A percentile compares a stretch with the other conserved stretches of the same genome.
phyloP scores from a whole-genome alignment of 2,888 invertebrate species.

The Tupiocoris notatus region DNA sequence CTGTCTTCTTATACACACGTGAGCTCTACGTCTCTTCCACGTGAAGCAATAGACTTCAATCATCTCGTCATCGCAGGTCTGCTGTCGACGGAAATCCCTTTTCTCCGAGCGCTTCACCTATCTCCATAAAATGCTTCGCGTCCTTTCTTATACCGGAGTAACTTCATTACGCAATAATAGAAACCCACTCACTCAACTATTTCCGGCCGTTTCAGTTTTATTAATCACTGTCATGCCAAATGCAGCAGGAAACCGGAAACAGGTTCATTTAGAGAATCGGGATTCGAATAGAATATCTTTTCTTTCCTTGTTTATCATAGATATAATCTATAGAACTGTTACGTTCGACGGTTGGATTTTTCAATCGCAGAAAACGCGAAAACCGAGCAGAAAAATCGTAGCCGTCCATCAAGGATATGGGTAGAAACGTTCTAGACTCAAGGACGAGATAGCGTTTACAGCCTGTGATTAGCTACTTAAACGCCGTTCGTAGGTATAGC shows the following conservation, averaged over 20 bases:
- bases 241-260: neutral
- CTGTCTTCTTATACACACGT: no score
- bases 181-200: neutral
- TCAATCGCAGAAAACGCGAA: neutral
- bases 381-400: slow-evolving; percentile 10
- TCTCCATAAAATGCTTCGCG: neutral
- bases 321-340: no score
- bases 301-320: no score
- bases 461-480: slow-evolving; percentile 21
- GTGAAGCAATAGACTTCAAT: no score
- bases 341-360: no score
- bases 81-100: neutral
- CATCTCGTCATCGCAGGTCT: neutral
- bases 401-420: slow-evolving; percentile 18
- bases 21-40: no score
- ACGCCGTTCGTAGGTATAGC: slow-evolving; percentile 6
- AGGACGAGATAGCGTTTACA: slow-evolving; percentile 22
- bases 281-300: no score
- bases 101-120: neutral
- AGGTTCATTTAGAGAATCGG: no score
- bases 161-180: neutral
- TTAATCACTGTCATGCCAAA: neutral
- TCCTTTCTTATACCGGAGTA: neutral
- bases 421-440: slow-evolving; percentile 16
- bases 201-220: neutral